Conservation (phyloP, 2,797 vertebrate species). For the Microctenopoma lineatum region DNA sequence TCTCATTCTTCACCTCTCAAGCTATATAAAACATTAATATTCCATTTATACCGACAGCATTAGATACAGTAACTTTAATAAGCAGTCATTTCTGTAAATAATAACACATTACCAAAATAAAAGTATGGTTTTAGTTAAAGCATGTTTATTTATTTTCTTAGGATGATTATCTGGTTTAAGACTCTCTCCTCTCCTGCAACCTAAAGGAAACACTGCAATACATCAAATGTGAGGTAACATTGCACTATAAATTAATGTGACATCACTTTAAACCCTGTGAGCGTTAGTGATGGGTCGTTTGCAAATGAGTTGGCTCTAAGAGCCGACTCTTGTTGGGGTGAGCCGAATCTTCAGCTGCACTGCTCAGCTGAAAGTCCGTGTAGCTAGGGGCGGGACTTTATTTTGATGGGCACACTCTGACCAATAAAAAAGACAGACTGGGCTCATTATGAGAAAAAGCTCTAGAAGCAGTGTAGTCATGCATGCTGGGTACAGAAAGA, state of each 20-base stretch:
- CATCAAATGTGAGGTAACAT: background rate
- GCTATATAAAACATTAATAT: constrained; percentile 37
- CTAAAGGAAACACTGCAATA: background rate
- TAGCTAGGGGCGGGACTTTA: too few relatives aligned
- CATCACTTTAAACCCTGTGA: constrained; percentile 5
- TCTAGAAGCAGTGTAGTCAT: too few relatives aligned
- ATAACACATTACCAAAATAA: constrained; percentile 61
- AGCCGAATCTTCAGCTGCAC: too few relatives aligned
- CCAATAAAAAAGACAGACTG: too few relatives aligned
- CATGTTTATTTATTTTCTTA: constrained; percentile 18
- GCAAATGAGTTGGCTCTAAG: too few relatives aligned
- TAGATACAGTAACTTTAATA: constrained; percentile 46
- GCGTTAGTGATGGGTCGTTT: background rate
- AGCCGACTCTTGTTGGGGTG: too few relatives aligned
- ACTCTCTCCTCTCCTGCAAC: background rate
- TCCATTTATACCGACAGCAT: constrained; percentile 51
- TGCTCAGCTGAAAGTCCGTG: too few relatives aligned
- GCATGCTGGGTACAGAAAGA: too few relatives aligned
- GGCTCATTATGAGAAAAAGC: too few relatives aligned
- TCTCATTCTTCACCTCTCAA: constrained; percentile 43
- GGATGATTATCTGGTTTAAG: background rate
- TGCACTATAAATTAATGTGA: constrained; percentile 1
- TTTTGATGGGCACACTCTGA: too few relatives aligned
- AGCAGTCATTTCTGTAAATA: constrained; percentile 65
- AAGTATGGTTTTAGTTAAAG: constrained; percentile 72